phyloP scores from a whole-genome alignment of 2,888 invertebrate species.

The Oscheius onirici region DNA sequence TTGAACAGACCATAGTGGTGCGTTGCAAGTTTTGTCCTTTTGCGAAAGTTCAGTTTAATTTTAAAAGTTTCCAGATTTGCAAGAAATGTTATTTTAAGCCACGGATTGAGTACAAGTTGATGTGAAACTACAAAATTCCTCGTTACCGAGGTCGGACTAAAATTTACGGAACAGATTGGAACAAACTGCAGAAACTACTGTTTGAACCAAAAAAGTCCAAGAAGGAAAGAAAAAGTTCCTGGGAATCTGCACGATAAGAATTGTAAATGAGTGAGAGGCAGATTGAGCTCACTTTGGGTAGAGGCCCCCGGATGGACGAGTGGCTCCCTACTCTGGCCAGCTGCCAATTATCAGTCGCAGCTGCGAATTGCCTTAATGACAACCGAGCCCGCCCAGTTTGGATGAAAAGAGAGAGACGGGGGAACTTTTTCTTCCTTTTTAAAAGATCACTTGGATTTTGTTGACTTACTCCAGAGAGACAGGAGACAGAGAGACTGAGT shows the following conservation, averaged over 20 bases:
- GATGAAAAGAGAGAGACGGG: background rate
- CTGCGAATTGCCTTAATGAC: constrained; percentile 31
- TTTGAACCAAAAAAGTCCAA: background rate
- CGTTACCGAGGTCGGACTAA: too few relatives aligned
- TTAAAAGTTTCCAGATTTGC: too few relatives aligned
- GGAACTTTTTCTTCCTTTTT: background rate
- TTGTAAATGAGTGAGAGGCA: constrained; percentile 24
- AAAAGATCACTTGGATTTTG: too few relatives aligned
- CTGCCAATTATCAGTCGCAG: constrained; percentile 29
- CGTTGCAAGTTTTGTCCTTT: too few relatives aligned
- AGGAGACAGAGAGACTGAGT: too few relatives aligned
- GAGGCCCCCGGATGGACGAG: constrained; percentile 1
- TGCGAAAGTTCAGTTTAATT: too few relatives aligned
- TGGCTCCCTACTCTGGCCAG: constrained; percentile 10
- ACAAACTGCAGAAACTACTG: background rate
- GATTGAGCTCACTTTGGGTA: background rate
- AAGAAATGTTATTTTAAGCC: too few relatives aligned
- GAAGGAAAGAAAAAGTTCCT: background rate
- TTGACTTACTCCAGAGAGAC: too few relatives aligned
- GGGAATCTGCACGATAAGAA: background rate
- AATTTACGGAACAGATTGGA: background rate
- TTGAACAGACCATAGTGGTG: too few relatives aligned
- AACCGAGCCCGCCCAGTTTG: background rate
- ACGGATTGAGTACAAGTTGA: too few relatives aligned
- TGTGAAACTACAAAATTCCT: too few relatives aligned